These are phyloP conservation scores for Leptoclinus maculatus DNA, from an alignment of 2,797 vertebrate species.

Conservation along the genomic window DNA sequence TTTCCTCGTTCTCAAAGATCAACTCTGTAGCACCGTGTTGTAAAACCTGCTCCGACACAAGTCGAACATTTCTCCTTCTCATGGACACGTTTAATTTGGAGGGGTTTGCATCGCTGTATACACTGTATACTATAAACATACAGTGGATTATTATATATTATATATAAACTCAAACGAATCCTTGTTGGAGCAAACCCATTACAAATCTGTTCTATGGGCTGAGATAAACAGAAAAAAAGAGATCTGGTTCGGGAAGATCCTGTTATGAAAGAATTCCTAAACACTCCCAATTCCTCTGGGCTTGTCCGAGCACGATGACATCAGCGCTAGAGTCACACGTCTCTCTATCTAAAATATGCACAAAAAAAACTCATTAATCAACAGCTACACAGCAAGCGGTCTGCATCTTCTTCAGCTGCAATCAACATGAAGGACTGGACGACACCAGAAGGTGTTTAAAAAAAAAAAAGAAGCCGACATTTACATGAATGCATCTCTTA, in stretches of 20 bases:
- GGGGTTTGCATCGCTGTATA: not conserved
- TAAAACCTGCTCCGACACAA: not conserved
- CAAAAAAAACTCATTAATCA: slow-evolving; percentile 2
- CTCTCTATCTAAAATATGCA: slow-evolving; percentile 20
- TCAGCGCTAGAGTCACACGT: slow-evolving; percentile 30
- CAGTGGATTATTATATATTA: not conserved
- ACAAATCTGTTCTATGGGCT: not conserved
- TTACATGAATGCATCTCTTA: not conserved
- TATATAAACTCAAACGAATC: not conserved
- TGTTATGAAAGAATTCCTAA: slow-evolving; percentile 56
- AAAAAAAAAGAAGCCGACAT: not conserved
- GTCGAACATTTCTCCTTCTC: not conserved
- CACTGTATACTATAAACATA: not conserved
- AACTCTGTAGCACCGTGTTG: not conserved
- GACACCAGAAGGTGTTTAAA: not conserved
- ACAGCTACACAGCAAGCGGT: not conserved
- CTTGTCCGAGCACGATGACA: slow-evolving; percentile 63
- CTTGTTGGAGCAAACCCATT: not conserved
- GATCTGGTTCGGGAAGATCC: slow-evolving; percentile 27
- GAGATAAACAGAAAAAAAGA: not conserved
- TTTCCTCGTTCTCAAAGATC: not conserved
- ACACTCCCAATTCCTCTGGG: slow-evolving; percentile 56
- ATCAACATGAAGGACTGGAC: not conserved
- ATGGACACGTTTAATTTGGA: not conserved
- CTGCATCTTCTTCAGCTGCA: not conserved